Conservation (phyloP, 2,113 vertebrate genomes). For the Poecilia latipinna region DNA sequence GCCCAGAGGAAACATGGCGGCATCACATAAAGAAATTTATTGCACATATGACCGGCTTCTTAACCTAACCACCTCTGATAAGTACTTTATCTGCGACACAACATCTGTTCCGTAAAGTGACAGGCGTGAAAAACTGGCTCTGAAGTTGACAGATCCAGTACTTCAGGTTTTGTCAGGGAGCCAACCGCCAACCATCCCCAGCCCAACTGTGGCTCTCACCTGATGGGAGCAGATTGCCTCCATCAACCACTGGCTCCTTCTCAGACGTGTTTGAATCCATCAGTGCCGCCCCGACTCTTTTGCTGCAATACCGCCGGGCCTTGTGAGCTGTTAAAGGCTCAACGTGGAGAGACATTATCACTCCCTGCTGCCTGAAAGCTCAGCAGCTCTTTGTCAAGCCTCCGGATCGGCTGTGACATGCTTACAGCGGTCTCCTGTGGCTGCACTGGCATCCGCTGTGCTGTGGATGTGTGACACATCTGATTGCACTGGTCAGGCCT, state of each 20-base stretch:
- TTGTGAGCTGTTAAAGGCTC: constrained; percentile 46
- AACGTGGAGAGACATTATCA: constrained; percentile 44
- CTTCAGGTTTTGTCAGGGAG: constrained; percentile 12
- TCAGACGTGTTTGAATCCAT: constrained; percentile 1
- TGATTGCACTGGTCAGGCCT: constrained; percentile 69
- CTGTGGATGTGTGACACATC: constrained; percentile 46
- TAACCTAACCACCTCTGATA: constrained; percentile 46
- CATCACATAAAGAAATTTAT: constrained; percentile 59
- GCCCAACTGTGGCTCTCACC: neutral
- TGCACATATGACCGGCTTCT: constrained; percentile 35
- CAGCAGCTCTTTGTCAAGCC: constrained; percentile 24
- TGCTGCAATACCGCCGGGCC: constrained; percentile 14
- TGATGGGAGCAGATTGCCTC: neutral
- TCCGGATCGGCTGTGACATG: constrained; percentile 71
- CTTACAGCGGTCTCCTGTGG: constrained; percentile 52
- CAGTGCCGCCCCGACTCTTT: constrained; percentile 2
- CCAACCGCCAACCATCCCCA: neutral
- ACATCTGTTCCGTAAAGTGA: constrained; percentile 52
- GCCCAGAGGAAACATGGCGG: constrained; percentile 68
- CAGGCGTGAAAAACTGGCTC: constrained; percentile 15
- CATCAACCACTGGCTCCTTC: neutral
- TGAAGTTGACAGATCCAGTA: constrained; percentile 8
- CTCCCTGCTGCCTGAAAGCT: constrained; percentile 42
- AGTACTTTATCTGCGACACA: constrained; percentile 61
- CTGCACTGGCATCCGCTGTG: constrained; percentile 61